These are phyloP conservation scores for Yponomeuta plumbellus DNA, from an alignment of 2,888 invertebrate species.

Conservation along the genomic window DNA sequence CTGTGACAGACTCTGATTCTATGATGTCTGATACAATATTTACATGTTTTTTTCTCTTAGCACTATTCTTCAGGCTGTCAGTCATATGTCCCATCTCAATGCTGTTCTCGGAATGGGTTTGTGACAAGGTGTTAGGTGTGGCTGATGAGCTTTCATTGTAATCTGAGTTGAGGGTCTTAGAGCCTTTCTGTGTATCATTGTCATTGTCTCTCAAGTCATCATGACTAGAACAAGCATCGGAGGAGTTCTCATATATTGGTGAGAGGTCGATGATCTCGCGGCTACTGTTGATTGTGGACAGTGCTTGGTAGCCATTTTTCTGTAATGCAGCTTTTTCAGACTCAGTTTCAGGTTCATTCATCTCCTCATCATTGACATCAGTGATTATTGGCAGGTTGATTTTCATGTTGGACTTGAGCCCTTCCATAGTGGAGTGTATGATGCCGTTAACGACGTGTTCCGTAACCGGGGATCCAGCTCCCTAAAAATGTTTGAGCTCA, in stretches of 20 bases:
- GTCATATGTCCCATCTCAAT: slow-evolving; percentile 65
- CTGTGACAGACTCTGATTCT: slow-evolving; percentile 60
- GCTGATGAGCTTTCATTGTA: slow-evolving; percentile 58
- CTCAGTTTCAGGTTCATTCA: slow-evolving; percentile 43
- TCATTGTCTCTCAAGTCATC: slow-evolving; percentile 62
- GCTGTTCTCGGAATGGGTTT: slow-evolving; percentile 71
- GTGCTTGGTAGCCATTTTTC: slow-evolving; percentile 62
- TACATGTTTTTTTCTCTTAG: slow-evolving; percentile 77
- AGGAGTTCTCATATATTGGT: slow-evolving; percentile 71
- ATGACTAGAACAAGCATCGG: slow-evolving; percentile 70
- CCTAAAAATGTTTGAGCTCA: slow-evolving; percentile 26
- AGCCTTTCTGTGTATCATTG: slow-evolving; percentile 53
- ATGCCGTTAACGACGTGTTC: slow-evolving; percentile 64
- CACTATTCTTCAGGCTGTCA: slow-evolving; percentile 65
- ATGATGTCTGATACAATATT: slow-evolving; percentile 77
- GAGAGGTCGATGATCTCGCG: slow-evolving; percentile 68
- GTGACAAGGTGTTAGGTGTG: slow-evolving; percentile 62
- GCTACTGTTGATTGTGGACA: slow-evolving; percentile 51
- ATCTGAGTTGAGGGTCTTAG: slow-evolving; percentile 52
- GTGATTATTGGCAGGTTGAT: slow-evolving; percentile 66
- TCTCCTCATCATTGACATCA: slow-evolving; percentile 71
- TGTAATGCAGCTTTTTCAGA: slow-evolving; percentile 37
- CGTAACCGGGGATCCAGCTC: slow-evolving; percentile 62
- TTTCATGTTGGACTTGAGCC: slow-evolving; percentile 66
- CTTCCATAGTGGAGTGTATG: slow-evolving; percentile 66